Evolutionary conservation across 2,113 vertebrate genomes (phyloP), one percentile per base, ranked within the genome.

Genomic region (Anser brachyrhynchus): DNA sequence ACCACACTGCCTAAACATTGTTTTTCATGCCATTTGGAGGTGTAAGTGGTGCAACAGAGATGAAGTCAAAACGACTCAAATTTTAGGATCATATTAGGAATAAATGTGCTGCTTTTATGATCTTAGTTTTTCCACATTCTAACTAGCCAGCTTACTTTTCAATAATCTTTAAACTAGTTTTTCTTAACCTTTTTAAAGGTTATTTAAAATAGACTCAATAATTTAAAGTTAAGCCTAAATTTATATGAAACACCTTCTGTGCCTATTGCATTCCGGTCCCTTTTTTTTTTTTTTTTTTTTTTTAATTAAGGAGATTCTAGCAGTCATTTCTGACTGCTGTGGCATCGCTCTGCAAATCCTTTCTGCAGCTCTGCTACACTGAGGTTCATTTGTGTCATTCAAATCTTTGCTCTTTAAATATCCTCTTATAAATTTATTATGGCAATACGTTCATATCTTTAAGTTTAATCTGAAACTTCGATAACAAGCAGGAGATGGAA

Each of bases 321-420:
- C 83, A 96, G 91, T 97, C 90, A 95, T 95, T 97, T 97, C 86
- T 97, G 91, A 96, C 96, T 97, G 91, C 83, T 52, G 20, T 92
- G 92, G 88, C 95, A 97, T 96, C 92, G 93, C 93, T 87, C 95
- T 95, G 86, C 71, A 97, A 97, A 97, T 97, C 86, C 73, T 95
- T 79, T 91, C 93, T 91, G 92, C 69, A 96, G 65, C 89, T 85
- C 76, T 94, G 92, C 79, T 96, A 79, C 18, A 83, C 37, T 4
- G 61, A 96, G 94, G 88, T 97, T 97, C 91, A 97, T 98, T 98
- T 97, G 77, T 97, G 97, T 96, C 95, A 98, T 97, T 97, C 95
- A 98, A 97, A 97, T 97, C 85, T 95, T 96, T 97, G 89, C 92
- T 97, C 96, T 97, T 98, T 97, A 98, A 97, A 98, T 97, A 98